These are phyloP conservation scores for Dendrolimus punctatus DNA, from an alignment of 1,140 invertebrate genomes.

Conservation along the genomic window DNA sequence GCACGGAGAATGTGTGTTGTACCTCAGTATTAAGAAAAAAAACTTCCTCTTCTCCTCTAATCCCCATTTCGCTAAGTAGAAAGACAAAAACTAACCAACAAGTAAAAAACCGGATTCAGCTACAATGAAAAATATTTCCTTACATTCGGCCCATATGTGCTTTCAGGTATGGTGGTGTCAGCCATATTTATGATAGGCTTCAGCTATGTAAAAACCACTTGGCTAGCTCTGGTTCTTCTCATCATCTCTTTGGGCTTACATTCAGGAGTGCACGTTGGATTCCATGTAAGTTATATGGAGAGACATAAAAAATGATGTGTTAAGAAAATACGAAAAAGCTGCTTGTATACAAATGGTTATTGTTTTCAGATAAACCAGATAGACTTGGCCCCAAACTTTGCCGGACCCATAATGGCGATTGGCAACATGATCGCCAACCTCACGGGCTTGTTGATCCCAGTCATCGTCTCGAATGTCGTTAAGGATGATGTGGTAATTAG, in stretches of 20 bases:
- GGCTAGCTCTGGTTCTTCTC: conserved; percentile 58
- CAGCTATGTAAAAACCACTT: conserved; percentile 42
- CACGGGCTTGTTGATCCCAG: conserved; percentile 77
- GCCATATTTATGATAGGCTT: conserved; percentile 29
- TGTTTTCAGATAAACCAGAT: conserved; percentile 73
- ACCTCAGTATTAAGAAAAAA: no score
- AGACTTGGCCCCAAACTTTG: conserved; percentile 83
- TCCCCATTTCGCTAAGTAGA: no score
- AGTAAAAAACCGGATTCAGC: no score
- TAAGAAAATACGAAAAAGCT: background rate
- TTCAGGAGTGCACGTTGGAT: conserved; percentile 72
- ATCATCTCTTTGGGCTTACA: conserved; percentile 75
- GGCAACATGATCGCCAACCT: conserved; percentile 79
- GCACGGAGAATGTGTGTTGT: no score
- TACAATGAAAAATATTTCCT: no score
- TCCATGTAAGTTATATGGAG: conserved; percentile 22
- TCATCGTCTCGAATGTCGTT: conserved; percentile 36
- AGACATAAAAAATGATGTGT: background rate
- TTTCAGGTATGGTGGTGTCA: conserved; percentile 21
- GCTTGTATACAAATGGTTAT: conserved; percentile 18
- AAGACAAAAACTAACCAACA: no score
- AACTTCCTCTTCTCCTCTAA: no score
- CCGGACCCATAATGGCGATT: conserved; percentile 80
- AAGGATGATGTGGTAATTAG: conserved; percentile 27
- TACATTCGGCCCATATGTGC: no score